Percentiles rank a stretch among this genome's conserved stretches.
phyloP scores from a whole-genome alignment of 1,140 invertebrate species.

The Drosophila melanica region DNA sequence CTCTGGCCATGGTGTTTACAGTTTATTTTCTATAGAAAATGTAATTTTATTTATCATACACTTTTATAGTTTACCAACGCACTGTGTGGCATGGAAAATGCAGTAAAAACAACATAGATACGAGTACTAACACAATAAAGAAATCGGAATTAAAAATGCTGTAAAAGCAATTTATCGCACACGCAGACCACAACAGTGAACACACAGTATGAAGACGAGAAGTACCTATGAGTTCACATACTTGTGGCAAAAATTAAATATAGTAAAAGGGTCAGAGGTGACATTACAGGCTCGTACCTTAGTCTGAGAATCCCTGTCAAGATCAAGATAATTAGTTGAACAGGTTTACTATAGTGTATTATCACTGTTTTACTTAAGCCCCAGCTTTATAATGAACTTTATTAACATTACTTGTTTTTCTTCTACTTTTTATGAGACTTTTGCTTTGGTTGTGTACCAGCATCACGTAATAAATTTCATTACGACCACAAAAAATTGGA shows the following conservation, averaged over 20 bases:
- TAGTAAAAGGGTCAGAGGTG: neutral
- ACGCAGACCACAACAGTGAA: conserved; percentile 33
- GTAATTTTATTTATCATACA: conserved; percentile 42
- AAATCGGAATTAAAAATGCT: conserved; percentile 46
- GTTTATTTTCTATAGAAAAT: conserved; percentile 41
- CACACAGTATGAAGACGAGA: neutral
- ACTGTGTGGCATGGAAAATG: conserved; percentile 42
- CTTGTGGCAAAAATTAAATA: no score
- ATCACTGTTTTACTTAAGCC: conserved; percentile 23
- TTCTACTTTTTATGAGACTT: conserved; percentile 55
- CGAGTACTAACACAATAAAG: conserved; percentile 6
- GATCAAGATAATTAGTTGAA: neutral
- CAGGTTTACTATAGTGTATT: neutral
- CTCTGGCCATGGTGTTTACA: neutral
- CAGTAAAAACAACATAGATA: conserved; percentile 29
- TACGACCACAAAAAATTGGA: conserved; percentile 45
- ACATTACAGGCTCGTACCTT: neutral
- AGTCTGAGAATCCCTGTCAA: neutral
- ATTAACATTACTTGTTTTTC: conserved; percentile 34
- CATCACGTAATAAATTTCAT: conserved; percentile 75
- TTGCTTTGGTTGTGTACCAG: conserved; percentile 27
- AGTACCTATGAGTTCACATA: neutral
- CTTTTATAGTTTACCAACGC: conserved; percentile 31
- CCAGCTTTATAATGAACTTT: conserved; percentile 33
- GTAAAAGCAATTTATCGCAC: conserved; percentile 45